phyloP scores from a whole-genome alignment of 2,113 vertebrate genomes.

The Deroptyus accipitrinus region DNA sequence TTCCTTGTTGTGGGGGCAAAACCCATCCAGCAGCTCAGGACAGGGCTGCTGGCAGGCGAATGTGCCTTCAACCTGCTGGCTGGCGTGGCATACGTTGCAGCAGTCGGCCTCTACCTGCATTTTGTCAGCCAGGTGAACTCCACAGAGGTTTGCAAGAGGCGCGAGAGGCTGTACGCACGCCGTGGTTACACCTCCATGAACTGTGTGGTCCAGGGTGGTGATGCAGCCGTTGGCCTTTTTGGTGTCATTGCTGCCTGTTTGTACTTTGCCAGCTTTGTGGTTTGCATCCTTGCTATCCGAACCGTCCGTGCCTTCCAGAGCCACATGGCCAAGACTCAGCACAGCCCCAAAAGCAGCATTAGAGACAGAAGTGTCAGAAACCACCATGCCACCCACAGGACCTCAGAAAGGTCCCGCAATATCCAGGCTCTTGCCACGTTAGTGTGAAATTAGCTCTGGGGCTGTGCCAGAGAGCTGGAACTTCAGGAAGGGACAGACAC shows the following conservation, averaged over 20 bases:
- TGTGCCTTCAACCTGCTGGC: conserved; percentile 79
- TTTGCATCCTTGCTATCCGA: conserved; percentile 72
- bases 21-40: conserved; percentile 73
- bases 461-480: neutral
- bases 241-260: conserved; percentile 75
- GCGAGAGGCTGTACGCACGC: conserved; percentile 78
- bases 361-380: neutral
- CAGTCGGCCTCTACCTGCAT: conserved; percentile 85
- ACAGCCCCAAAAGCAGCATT: neutral
- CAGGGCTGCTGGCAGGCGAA: conserved; percentile 71
- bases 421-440: conserved; percentile 24
- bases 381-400: rapidly evolving
- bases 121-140: conserved; percentile 81
- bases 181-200: conserved; percentile 86
- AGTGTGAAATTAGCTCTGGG: conserved; percentile 35
- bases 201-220: conserved; percentile 80
- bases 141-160: conserved; percentile 78
- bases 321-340: rapidly evolving
- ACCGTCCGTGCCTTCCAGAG: conserved; percentile 3
- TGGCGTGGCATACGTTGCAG: conserved; percentile 67
- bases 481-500: neutral
- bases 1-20: conserved; percentile 82
- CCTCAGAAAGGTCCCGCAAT: neutral
- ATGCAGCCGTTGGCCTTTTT: conserved; percentile 80
- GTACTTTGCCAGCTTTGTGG: conserved; percentile 66